Conservation (phyloP, 1,140 invertebrate species). For the Holcopasites calliopsidis region DNA sequence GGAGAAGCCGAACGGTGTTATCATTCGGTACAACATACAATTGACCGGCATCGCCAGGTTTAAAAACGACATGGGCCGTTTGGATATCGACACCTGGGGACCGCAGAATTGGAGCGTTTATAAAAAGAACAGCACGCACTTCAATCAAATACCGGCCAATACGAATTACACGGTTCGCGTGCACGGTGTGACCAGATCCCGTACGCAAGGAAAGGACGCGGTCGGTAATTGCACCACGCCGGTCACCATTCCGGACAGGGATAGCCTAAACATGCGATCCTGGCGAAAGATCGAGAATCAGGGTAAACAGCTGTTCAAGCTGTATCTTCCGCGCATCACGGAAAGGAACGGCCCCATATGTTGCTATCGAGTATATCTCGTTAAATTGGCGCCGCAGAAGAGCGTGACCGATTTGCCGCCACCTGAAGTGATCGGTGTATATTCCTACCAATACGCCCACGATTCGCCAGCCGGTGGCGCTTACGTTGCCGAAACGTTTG, state of each 20-base stretch:
- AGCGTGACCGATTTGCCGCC: slow-evolving; percentile 84
- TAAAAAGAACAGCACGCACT: slow-evolving; percentile 79
- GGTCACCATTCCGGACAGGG: slow-evolving; percentile 84
- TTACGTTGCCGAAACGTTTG: slow-evolving; percentile 91
- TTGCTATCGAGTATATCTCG: slow-evolving; percentile 90
- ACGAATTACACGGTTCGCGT: slow-evolving; percentile 87
- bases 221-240: slow-evolving; percentile 84
- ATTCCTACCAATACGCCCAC: slow-evolving; percentile 88
- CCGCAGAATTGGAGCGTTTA: slow-evolving; percentile 82
- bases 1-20: slow-evolving; percentile 86
- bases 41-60: slow-evolving; percentile 83
- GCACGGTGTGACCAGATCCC: slow-evolving; percentile 85
- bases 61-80: slow-evolving; percentile 80
- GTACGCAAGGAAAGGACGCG: slow-evolving; percentile 84
- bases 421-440: slow-evolving; percentile 84
- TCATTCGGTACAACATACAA: slow-evolving; percentile 85
- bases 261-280: slow-evolving; percentile 82
- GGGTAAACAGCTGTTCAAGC: slow-evolving; percentile 85
- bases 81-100: slow-evolving; percentile 81
- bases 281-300: slow-evolving; percentile 87
- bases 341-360: slow-evolving; percentile 93
- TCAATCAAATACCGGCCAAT: slow-evolving; percentile 86
- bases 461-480: slow-evolving; percentile 83
- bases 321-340: slow-evolving; percentile 86
- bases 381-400: slow-evolving; percentile 84